phyloP scores from a whole-genome alignment of 1,140 invertebrate genomes.

The Aphidius gifuensis region DNA sequence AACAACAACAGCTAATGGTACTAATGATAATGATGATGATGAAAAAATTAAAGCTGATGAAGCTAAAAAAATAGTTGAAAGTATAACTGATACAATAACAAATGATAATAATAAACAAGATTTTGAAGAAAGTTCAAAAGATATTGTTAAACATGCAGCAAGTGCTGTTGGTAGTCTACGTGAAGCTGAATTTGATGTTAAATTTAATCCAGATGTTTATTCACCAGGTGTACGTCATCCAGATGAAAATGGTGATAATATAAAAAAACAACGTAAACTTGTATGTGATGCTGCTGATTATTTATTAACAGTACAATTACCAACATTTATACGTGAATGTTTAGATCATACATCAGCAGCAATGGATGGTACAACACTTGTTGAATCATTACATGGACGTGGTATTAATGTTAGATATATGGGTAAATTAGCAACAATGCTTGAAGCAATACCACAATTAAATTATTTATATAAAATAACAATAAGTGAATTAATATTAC shows the following conservation, averaged over 20 bases:
- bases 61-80: constrained; percentile 90
- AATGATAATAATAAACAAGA: constrained; percentile 74
- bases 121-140: constrained; percentile 81
- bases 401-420: constrained; percentile 98
- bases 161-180: constrained; percentile 88
- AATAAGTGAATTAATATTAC: constrained; percentile 79
- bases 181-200: constrained; percentile 91
- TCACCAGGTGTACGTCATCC: constrained; percentile 88
- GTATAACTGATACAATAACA: constrained; percentile 76
- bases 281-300: constrained; percentile 95
- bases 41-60: constrained; percentile 73
- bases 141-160: constrained; percentile 87
- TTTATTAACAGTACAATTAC: constrained; percentile 88
- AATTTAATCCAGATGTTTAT: constrained; percentile 98
- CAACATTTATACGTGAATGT: constrained; percentile 88
- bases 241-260: constrained; percentile 63
- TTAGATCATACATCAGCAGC: constrained; percentile 87
- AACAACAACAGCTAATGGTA: too few relatives aligned
- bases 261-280: constrained; percentile 82
- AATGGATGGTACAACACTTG: constrained; percentile 93
- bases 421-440: constrained; percentile 78
- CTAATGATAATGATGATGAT: constrained; percentile 54
- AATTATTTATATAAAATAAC: constrained; percentile 86
- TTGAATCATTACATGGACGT: constrained; percentile 86
- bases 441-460: constrained; percentile 75